Evolutionary conservation across 2,113 vertebrate species (phyloP).

Genomic region (Grantiella picta): DNA sequence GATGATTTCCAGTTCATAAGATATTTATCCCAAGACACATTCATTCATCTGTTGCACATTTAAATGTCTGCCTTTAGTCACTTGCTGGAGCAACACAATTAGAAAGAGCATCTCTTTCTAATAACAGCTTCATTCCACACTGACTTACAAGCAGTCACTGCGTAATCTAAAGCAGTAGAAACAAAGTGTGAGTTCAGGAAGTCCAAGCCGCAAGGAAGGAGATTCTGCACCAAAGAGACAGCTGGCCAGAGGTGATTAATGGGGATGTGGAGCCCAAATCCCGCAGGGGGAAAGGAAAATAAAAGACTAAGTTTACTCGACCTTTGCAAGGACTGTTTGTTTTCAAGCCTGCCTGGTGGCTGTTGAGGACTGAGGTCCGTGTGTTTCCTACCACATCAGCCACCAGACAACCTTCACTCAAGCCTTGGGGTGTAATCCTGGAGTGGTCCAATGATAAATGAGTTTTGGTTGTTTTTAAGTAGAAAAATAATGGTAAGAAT

Average conservation of each 20-base stretch:
- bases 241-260: neutral
- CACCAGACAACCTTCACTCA: neutral
- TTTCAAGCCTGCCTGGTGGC: neutral
- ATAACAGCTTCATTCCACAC: conserved; percentile 24
- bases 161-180: conserved; percentile 58
- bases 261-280: neutral
- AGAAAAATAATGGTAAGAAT: neutral
- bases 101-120: conserved; percentile 51
- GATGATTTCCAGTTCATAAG: conserved; percentile 53
- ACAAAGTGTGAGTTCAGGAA: conserved; percentile 40
- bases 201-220: neutral
- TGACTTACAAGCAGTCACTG: conserved; percentile 8
- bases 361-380: neutral
- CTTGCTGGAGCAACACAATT: conserved; percentile 31
- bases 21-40: conserved; percentile 56
- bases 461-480: neutral
- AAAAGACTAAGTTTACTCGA: neutral
- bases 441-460: neutral
- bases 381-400: neutral
- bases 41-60: conserved; percentile 60
- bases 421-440: neutral
- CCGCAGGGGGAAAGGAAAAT: neutral
- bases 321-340: neutral
- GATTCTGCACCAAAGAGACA: neutral
- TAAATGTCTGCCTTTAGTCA: conserved; percentile 48